These are phyloP conservation scores for Sitobion miscanthi DNA, from an alignment of 1,140 invertebrate genomes.

Conservation along the genomic window DNA sequence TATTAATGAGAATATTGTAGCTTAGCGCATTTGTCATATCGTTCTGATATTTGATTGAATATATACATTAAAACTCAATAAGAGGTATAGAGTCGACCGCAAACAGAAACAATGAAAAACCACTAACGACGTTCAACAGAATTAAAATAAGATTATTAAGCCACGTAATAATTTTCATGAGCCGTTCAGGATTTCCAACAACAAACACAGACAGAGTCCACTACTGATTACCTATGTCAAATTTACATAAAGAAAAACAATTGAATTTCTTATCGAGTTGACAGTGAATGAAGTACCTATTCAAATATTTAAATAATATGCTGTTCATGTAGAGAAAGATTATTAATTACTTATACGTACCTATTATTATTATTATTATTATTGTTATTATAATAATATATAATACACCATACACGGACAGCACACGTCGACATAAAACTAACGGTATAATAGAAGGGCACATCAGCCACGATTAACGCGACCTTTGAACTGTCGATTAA, in stretches of 20 bases:
- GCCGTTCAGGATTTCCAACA: not conserved
- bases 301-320: not conserved
- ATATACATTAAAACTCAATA: not conserved
- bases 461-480: not conserved
- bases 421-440: not conserved
- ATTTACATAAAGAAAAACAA: not conserved
- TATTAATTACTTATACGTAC: not conserved
- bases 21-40: not conserved
- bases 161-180: not conserved
- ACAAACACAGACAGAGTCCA: not conserved
- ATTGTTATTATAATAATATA: not conserved
- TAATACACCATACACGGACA: not conserved
- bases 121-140: not conserved
- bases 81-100: not conserved
- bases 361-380: not conserved
- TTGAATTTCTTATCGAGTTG: not conserved
- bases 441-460: not conserved
- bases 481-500: slow-evolving; percentile 31
- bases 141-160: not conserved
- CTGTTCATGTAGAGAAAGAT: not conserved
- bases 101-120: slow-evolving; percentile 8
- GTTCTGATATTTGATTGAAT: not conserved
- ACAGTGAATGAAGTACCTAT: not conserved
- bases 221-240: not conserved
- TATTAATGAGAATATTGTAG: not conserved